Conservation (phyloP, 2,113 vertebrate genomes). For the Callionymus lyra region DNA sequence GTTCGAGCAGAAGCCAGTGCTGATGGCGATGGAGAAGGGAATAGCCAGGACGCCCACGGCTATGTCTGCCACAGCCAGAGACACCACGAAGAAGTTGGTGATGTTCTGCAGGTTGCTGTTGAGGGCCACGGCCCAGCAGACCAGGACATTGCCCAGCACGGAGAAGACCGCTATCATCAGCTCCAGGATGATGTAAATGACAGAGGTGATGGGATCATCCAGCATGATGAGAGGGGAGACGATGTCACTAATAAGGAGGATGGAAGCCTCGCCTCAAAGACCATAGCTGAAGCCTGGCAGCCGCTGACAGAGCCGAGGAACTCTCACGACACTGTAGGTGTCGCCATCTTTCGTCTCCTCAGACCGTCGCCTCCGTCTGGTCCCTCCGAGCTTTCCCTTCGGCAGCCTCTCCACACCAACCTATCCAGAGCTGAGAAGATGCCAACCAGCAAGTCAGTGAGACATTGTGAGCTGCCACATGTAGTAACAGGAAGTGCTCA, state of each 20-base stretch:
- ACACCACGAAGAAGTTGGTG: slow-evolving; percentile 96
- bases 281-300: slow-evolving; percentile 77
- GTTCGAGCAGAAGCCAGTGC: slow-evolving; percentile 87
- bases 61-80: slow-evolving; percentile 88
- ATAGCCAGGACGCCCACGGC: slow-evolving; percentile 90
- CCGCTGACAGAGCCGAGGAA: slow-evolving; percentile 9
- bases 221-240: slow-evolving; percentile 67
- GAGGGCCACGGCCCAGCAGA: slow-evolving; percentile 91
- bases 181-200: slow-evolving; percentile 79
- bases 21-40: slow-evolving; percentile 90
- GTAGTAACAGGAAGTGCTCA: slow-evolving; percentile 29
- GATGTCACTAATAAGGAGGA: slow-evolving; percentile 45
- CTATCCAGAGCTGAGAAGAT: slow-evolving; percentile 25
- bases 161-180: slow-evolving; percentile 84
- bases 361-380: slow-evolving; percentile 10
- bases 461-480: slow-evolving; percentile 10
- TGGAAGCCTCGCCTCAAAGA: slow-evolving; percentile 67
- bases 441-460: slow-evolving; percentile 21
- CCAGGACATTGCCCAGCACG: slow-evolving; percentile 87
- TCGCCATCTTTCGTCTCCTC: slow-evolving; percentile 3
- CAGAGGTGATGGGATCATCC: slow-evolving; percentile 32
- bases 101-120: slow-evolving; percentile 94
- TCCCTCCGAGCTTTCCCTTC: slow-evolving; percentile 26
- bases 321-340: neutral
- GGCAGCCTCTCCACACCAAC: slow-evolving; percentile 29